These are phyloP conservation scores for Stichodactyla mertensii DNA, from an alignment of 64 coral and sea anemone genomes.

Conservation along the genomic window DNA sequence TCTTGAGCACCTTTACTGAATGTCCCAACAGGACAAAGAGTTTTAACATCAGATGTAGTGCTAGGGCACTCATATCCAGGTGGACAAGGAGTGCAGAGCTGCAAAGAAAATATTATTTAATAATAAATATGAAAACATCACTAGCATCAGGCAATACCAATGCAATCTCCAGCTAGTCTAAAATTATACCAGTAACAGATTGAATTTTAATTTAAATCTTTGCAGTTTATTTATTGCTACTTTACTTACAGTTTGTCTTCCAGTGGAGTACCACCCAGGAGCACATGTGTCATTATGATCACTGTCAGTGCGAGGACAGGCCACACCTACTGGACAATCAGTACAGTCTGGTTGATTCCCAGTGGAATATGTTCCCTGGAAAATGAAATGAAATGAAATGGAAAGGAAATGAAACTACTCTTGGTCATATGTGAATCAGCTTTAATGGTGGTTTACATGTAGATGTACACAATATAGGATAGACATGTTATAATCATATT, in stretches of 20 bases:
- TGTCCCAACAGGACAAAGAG: slow-evolving; percentile 66
- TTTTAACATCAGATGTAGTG: slow-evolving; percentile 38
- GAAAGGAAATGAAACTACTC: not conserved
- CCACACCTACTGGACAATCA: slow-evolving; percentile 55
- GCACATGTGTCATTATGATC: slow-evolving; percentile 56
- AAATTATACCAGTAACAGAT: too few relatives aligned
- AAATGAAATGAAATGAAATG: not conserved
- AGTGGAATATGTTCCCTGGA: slow-evolving; percentile 74
- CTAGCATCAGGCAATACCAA: too few relatives aligned
- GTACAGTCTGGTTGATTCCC: slow-evolving; percentile 62
- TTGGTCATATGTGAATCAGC: not conserved
- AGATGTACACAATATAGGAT: too few relatives aligned
- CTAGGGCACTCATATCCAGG: slow-evolving; percentile 76
- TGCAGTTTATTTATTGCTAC: too few relatives aligned
- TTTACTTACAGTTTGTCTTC: slow-evolving; percentile 76
- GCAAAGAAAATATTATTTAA: not conserved
- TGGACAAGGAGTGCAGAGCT: slow-evolving; percentile 70
- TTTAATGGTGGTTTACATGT: not conserved
- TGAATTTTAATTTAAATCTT: too few relatives aligned
- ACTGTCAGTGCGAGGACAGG: slow-evolving; percentile 62
- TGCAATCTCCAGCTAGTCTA: too few relatives aligned
- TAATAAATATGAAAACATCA: not conserved
- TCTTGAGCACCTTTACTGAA: slow-evolving; percentile 76
- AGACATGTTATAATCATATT: too few relatives aligned
- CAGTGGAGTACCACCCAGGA: slow-evolving; percentile 71